Percentiles rank a stretch among this genome's conserved stretches.
Evolutionary conservation across 2,888 invertebrate genomes (phyloP).

Genomic region (Pseudanteris insignis): DNA sequence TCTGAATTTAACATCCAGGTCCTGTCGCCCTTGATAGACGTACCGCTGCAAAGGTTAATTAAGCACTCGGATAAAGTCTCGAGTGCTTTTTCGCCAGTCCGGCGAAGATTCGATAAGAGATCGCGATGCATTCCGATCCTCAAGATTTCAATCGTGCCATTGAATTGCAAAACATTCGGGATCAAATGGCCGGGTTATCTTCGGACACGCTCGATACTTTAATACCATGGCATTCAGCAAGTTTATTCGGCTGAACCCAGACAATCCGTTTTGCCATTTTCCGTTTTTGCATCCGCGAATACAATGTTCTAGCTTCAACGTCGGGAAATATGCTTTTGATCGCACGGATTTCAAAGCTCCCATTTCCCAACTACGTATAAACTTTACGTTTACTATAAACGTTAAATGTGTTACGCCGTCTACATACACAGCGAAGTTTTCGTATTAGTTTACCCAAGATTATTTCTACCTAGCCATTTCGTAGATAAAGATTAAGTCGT

Average conservation of each 20-base stretch:
- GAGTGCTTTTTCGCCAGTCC: slow-evolving; percentile 18
- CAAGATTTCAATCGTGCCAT: slow-evolving; percentile 25
- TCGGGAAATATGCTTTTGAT: too few species aligned
- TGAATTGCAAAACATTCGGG: slow-evolving; percentile 24
- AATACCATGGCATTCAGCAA: slow-evolving; percentile 3
- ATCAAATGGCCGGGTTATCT: slow-evolving; percentile 15
- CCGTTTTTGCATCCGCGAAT: not conserved
- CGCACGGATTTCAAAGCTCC: too few species aligned
- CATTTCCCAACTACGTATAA: too few species aligned
- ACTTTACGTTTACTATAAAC: too few species aligned
- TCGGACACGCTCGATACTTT: slow-evolving; percentile 13
- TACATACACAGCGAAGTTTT: too few species aligned
- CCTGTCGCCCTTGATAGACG: too few species aligned
- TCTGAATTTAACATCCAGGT: slow-evolving; percentile 15
- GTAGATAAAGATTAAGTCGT: too few species aligned
- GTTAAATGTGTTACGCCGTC: too few species aligned
- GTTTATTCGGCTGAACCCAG: slow-evolving; percentile 1
- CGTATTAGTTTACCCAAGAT: too few species aligned
- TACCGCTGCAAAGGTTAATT: slow-evolving; percentile 28
- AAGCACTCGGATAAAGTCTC: slow-evolving; percentile 21
- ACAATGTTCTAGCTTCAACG: too few species aligned
- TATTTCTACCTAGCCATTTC: too few species aligned
- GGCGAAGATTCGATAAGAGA: slow-evolving; percentile 17
- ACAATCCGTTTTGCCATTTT: not conserved
- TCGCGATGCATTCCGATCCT: slow-evolving; percentile 12